Evolutionary conservation across 2,888 invertebrate genomes (phyloP).

Genomic region (Dione vanillae): DNA sequence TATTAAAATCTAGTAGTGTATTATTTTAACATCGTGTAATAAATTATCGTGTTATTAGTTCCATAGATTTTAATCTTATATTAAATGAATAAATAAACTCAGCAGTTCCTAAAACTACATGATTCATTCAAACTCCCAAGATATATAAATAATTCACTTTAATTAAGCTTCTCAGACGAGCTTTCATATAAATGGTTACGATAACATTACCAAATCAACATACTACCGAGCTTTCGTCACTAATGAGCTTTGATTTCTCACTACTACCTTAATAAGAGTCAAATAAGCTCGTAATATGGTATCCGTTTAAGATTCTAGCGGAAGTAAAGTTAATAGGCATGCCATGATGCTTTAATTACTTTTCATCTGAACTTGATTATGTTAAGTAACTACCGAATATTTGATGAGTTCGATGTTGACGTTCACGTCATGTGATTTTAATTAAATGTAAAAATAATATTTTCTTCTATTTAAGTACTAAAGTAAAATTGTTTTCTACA

Average conservation of each 20-base stretch:
- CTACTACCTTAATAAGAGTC: slow-evolving; percentile 25
- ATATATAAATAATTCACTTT: slow-evolving; percentile 20
- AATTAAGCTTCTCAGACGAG: slow-evolving; percentile 25
- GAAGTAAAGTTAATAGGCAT: slow-evolving; percentile 62
- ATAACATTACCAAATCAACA: slow-evolving; percentile 22
- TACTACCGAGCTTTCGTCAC: slow-evolving; percentile 3
- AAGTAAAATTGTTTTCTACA: too few species aligned
- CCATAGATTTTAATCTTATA: background rate
- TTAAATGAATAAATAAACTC: background rate
- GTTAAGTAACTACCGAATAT: slow-evolving; percentile 51
- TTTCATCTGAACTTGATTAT: slow-evolving; percentile 55
- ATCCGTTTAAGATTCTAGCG: slow-evolving; percentile 47
- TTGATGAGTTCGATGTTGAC: slow-evolving; percentile 43
- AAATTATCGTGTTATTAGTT: background rate
- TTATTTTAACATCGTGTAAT: background rate
- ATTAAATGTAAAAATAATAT: slow-evolving; percentile 5
- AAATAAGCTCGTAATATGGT: slow-evolving; percentile 39
- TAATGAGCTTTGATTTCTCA: slow-evolving; percentile 34
- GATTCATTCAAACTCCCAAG: slow-evolving; percentile 2
- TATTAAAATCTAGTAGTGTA: too few species aligned
- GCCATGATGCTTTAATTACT: slow-evolving; percentile 64
- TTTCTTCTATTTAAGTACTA: too few species aligned
- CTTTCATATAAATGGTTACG: slow-evolving; percentile 25
- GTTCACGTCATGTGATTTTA: slow-evolving; percentile 32
- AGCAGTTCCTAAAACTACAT: background rate